phyloP scores from a whole-genome alignment of 2,888 invertebrate species.

The Orthosia incerta region DNA sequence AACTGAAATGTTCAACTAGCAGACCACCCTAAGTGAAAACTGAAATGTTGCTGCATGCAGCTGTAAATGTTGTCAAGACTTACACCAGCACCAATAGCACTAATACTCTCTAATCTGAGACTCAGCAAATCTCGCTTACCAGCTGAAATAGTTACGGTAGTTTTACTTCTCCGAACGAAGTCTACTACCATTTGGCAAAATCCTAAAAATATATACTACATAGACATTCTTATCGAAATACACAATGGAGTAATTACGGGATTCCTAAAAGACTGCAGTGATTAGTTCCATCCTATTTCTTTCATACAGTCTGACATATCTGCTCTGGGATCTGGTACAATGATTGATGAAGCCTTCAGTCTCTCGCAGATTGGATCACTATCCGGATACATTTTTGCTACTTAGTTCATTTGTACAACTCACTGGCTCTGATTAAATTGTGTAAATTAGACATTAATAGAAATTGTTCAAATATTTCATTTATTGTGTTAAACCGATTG shows the following conservation, averaged over 20 bases:
- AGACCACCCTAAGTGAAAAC: neutral
- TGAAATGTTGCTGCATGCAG: neutral
- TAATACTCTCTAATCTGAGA: neutral
- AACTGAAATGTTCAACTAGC: neutral
- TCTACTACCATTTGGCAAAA: too few species aligned
- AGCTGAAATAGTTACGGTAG: neutral
- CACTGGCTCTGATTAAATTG: slow-evolving; percentile 18
- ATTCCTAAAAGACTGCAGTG: slow-evolving; percentile 42
- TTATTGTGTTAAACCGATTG: slow-evolving; percentile 15
- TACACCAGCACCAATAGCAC: neutral
- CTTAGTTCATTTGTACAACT: slow-evolving; percentile 49
- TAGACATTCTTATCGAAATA: neutral
- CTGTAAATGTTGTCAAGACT: too few species aligned
- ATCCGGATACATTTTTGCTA: slow-evolving; percentile 52
- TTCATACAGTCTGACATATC: slow-evolving; percentile 33
- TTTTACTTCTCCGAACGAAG: neutral
- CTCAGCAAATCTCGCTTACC: neutral
- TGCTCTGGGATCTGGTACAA: slow-evolving; percentile 51
- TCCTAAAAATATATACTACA: too few species aligned
- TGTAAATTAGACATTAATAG: neutral
- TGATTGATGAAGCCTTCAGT: slow-evolving; percentile 61
- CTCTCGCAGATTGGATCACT: slow-evolving; percentile 48
- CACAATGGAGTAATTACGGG: slow-evolving; percentile 41
- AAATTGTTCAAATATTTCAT: slow-evolving; percentile 27
- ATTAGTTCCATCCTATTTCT: slow-evolving; percentile 59